Percentiles rank a stretch among this genome's conserved stretches.
phyloP scores from a whole-genome alignment of 2,113 vertebrate species.

The Oreochromis niloticus region DNA sequence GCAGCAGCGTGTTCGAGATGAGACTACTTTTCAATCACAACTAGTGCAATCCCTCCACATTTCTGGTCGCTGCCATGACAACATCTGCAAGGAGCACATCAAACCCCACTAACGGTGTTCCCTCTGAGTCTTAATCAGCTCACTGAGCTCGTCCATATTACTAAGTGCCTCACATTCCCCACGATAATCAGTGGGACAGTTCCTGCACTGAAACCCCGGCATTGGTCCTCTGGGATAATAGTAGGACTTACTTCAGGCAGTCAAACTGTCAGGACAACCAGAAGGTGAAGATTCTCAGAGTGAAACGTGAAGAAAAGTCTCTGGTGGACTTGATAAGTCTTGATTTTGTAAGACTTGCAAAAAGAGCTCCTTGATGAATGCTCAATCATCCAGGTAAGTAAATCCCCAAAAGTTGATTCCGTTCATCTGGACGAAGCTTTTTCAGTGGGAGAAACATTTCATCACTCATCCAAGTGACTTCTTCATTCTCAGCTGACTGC shows the following conservation, averaged over 20 bases:
- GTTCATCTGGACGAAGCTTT: neutral
- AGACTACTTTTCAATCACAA: neutral
- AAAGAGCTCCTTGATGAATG: neutral
- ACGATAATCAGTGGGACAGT: neutral
- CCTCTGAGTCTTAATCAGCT: neutral
- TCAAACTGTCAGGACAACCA: neutral
- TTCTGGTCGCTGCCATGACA: neutral
- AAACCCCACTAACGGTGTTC: neutral
- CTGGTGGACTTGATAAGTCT: neutral
- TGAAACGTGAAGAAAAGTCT: rapidly evolving
- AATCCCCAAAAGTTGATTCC: neutral
- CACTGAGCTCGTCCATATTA: neutral
- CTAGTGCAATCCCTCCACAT: rapidly evolving
- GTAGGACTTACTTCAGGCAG: neutral
- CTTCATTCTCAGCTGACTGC: rapidly evolving
- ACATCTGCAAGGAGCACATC: neutral
- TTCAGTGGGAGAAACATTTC: rapidly evolving
- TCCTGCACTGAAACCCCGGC: too few species aligned
- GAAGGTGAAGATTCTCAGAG: neutral
- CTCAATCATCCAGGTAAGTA: neutral
- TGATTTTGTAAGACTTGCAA: neutral
- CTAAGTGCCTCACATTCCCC: neutral
- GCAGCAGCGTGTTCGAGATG: rapidly evolving
- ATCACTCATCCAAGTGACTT: rapidly evolving
- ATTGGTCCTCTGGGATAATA: neutral